Base-by-base conservation (phyloP, 2,113 vertebrate species). In the Cyprinodon tularosa region DNA sequence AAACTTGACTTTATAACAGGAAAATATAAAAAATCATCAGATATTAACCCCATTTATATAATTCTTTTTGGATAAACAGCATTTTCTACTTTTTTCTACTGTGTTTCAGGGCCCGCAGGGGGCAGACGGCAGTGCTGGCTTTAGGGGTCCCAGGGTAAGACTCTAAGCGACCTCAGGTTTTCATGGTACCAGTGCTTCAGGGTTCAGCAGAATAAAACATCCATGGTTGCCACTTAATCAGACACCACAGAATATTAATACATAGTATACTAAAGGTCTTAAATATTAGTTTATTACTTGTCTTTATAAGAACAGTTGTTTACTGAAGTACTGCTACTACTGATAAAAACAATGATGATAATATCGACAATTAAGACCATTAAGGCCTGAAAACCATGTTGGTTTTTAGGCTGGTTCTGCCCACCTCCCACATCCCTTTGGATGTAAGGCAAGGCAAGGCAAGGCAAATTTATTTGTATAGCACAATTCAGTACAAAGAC, bases 61-160 rank as follows among this genome's bases (percentile, higher is more conserved):
- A 22, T 62, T 42, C 63, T 69, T 14, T 13, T 6, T 48, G 12
- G 11, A 37, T 15, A 64, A 71, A 72, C 39, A 60, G 42, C 53
- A 67, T 62, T 81, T 50, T 69, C 77, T 17, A 70, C 70, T 11
- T 74, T 76, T 72, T 71, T 4, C 73, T 10, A 78, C 53, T 85
- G 15, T 70, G 57, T 84, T 88, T 61, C 89, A 97, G 96, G 96
- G 96, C 60, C 66, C 74, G 4, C 53, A 87, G 1, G 96, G 96
- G 47, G 48, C 74, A 0, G 0, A 78, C 17, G 96, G 96, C 66
- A 90, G 66, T 44, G 62, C 85, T 0, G 96, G 96, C 75, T 90
- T 63, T 84, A 94, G 91, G 60, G 96, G 96, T 12, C 53, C 40
- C 0, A 69, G 0, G 64, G 96, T 97, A 86, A 94, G 95, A 92